phyloP scores from a whole-genome alignment of 2,888 invertebrate genomes.

The Arctia plantaginis region DNA sequence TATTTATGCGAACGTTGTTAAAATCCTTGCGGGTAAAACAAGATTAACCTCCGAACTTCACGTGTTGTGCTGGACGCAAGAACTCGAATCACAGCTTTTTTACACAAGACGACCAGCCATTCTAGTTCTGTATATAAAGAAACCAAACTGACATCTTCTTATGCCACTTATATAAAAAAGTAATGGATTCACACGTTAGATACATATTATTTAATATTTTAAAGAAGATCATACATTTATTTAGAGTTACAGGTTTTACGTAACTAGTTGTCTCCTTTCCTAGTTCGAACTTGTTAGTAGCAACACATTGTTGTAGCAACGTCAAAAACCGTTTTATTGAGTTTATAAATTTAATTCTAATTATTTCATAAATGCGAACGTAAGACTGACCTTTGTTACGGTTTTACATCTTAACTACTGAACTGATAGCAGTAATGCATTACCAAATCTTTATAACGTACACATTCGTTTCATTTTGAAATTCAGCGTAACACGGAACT shows the following conservation, averaged over 20 bases:
- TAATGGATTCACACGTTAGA: conserved; percentile 3
- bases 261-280: conserved; percentile 8
- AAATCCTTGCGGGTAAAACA: background rate
- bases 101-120: background rate
- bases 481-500: too few relatives aligned
- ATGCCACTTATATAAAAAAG: conserved; percentile 1
- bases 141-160: background rate
- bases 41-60: background rate
- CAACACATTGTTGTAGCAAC: conserved; percentile 1
- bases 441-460: too few relatives aligned
- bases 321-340: background rate
- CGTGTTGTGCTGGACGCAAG: background rate
- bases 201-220: background rate
- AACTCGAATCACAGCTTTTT: conserved; percentile 10
- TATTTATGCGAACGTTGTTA: background rate
- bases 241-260: conserved; percentile 2
- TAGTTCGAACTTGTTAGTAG: background rate
- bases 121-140: conserved; percentile 18
- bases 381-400: too few relatives aligned
- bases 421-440: too few relatives aligned
- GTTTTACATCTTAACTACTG: too few relatives aligned
- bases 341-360: background rate
- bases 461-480: too few relatives aligned
- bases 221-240: conserved; percentile 13
- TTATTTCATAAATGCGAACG: background rate